Evolutionary conservation across 2,888 invertebrate species (phyloP).

Genomic region (Pandemis heparana): DNA sequence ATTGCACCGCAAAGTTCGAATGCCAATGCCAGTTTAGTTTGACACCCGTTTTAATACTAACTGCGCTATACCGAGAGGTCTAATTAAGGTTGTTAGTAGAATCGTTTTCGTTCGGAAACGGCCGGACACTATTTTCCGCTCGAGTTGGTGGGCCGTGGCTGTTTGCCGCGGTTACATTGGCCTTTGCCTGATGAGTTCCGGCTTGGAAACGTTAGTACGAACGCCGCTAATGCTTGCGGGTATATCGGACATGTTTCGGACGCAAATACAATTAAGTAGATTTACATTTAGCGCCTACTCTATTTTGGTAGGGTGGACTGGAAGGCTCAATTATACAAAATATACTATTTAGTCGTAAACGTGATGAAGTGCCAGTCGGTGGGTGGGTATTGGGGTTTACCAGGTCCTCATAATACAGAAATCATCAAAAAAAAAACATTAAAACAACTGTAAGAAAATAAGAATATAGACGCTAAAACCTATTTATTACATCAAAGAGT

Average conservation of each 20-base stretch:
- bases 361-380: neutral
- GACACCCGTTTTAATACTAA: constrained; percentile 1
- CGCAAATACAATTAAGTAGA: neutral
- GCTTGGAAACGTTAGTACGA: constrained; percentile 13
- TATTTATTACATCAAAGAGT: neutral
- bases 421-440: too few species aligned
- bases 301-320: neutral
- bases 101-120: constrained; percentile 28
- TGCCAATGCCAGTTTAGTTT: constrained; percentile 12
- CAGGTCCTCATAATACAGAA: neutral
- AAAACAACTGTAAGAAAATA: too few species aligned
- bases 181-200: constrained; percentile 27
- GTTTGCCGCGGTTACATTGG: constrained; percentile 37
- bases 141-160: constrained; percentile 30
- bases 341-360: neutral
- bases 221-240: constrained; percentile 12
- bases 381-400: neutral
- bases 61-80: constrained; percentile 7
- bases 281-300: neutral
- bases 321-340: neutral
- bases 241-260: neutral
- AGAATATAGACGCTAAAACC: too few species aligned
- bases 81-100: constrained; percentile 26
- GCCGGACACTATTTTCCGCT: constrained; percentile 40
- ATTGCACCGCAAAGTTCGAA: constrained; percentile 32